Percentiles rank a stretch among this genome's conserved stretches.
Conservation (phyloP, 2,888 invertebrate species). For the Heliconius erato region DNA sequence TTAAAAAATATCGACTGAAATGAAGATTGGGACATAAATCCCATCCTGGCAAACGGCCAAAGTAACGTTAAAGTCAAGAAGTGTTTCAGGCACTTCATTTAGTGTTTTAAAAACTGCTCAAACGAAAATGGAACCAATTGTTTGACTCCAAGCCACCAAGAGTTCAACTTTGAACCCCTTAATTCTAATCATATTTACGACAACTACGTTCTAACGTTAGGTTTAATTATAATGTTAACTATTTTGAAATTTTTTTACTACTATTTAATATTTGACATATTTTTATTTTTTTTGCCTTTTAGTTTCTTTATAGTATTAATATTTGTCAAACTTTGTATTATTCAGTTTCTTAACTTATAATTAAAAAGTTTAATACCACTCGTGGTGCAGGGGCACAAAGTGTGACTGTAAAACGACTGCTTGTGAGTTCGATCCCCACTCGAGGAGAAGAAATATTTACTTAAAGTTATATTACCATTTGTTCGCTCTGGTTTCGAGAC, state of each 20-base stretch:
- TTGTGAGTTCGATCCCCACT: no score
- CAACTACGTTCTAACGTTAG: no score
- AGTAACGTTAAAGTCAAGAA: constrained; percentile 50
- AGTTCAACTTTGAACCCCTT: not conserved
- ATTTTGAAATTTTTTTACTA: no score
- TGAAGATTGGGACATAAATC: constrained; percentile 53
- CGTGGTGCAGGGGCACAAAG: no score
- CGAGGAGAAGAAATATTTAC: no score
- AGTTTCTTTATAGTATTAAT: not conserved
- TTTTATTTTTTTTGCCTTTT: not conserved
- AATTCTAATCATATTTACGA: not conserved
- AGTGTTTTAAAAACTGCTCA: constrained; percentile 34
- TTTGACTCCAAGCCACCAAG: not conserved
- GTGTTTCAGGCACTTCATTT: constrained; percentile 46
- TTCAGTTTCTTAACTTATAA: constrained; percentile 80
- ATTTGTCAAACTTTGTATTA: constrained; percentile 60
- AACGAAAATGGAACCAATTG: constrained; percentile 18
- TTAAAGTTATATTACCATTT: no score
- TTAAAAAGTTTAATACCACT: constrained; percentile 80
- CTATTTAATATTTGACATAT: no score
- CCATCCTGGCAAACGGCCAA: constrained; percentile 53
- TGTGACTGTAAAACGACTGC: no score
- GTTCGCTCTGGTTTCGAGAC: no score
- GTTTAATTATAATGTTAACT: no score
- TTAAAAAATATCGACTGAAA: constrained; percentile 54